phyloP scores from a whole-genome alignment of 2,113 vertebrate species.

The Rhodinocichla rosea region DNA sequence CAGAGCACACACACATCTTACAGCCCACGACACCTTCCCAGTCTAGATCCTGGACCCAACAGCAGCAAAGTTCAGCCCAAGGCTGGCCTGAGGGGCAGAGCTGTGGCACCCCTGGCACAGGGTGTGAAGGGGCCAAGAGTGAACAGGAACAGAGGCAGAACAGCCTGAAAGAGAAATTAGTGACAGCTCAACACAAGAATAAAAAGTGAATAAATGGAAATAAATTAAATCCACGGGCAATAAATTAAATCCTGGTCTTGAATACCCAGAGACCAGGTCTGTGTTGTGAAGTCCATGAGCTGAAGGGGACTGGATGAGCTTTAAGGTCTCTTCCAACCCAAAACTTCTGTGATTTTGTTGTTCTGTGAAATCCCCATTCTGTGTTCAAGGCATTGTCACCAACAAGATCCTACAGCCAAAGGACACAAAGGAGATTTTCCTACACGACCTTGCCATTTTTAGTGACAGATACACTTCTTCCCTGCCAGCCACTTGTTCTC shows the following conservation, averaged over 20 bases:
- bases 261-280: not conserved
- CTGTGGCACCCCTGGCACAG: not conserved
- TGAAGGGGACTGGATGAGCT: not conserved
- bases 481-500: not conserved
- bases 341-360: not conserved
- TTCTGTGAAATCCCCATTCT: not conserved
- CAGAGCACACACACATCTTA: too few relatives aligned
- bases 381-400: not conserved
- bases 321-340: not conserved
- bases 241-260: not conserved
- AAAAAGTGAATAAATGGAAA: not conserved
- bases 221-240: not conserved
- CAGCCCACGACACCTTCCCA: not conserved
- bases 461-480: not conserved
- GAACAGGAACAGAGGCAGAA: not conserved
- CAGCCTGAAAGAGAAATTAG: not conserved
- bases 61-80: not conserved
- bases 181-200: not conserved
- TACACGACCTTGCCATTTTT: not conserved
- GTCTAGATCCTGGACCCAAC: accelerated
- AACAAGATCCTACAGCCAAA: not conserved
- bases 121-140: not conserved
- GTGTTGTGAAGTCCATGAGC: not conserved
- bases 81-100: not conserved
- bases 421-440: not conserved